Base-by-base conservation (phyloP, 2,797 vertebrate species). In the Ctenochaetus hawaiiensis region DNA sequence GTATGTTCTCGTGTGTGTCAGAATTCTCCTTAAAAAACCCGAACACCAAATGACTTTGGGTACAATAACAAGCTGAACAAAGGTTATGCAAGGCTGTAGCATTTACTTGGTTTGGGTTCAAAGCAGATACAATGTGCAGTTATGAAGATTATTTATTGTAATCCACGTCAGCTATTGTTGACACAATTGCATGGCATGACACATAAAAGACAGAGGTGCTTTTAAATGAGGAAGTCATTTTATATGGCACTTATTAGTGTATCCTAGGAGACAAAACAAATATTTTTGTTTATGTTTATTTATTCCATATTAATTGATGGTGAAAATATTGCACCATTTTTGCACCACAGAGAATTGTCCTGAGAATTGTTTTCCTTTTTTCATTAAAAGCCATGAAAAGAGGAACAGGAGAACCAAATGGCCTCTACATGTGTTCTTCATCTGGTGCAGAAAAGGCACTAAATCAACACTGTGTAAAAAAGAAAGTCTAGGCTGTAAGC, bases 381-480 rank as follows among this genome's bases (percentile, higher is more conserved):
- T 45, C 68, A 6, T 45, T 13, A 16, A 22, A 47, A 56, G 5
- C 18, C 30, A 61, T 37, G 53, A 62, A 89, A 81, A 86, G 20
- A 69, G 57, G 61, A 83, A 73, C 53, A 83, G 45, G 43, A 63
- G 45, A 81, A 82, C 67, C 49, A 8, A 79, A 53, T 77, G 74
- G 80, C 13, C 18, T 83, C 63, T n/a, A 91, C 95, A 95, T 90
- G 65, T 95, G 94, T 91, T 94, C 82, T 76, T 93, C 91, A 94
- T 95, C 90, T 93, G 80, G 80, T 91, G 90, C 82, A 83, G 92
- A 91, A 88, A 79, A 58, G 49, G 69, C 78, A 63, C 45, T 86
- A 86, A 88, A 83, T 87, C 87, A 89, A 45, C 18, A 0, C 63
- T 80, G 66, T 72, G 44, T 45, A 20, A 49, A 34, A 72, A 74